phyloP scores from a whole-genome alignment of 1,140 invertebrate species.

The Drosophila pruinosa region DNA sequence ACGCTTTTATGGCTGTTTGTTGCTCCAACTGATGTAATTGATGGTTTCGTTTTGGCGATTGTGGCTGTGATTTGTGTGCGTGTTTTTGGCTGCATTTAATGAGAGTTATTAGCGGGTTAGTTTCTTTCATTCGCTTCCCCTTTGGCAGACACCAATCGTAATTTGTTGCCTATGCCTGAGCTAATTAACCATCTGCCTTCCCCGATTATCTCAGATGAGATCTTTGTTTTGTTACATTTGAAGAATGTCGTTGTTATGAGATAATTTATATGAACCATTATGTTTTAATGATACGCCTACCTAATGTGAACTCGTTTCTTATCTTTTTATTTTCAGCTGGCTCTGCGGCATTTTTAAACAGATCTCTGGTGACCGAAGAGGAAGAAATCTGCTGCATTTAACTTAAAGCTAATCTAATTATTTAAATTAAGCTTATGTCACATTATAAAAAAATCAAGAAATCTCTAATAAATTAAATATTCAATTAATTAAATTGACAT shows the following conservation, averaged over 20 bases:
- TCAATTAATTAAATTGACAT: no score
- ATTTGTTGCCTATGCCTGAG: slow-evolving; percentile 18
- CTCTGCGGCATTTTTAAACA: no score
- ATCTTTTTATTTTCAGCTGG: not conserved
- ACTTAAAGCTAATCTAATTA: no score
- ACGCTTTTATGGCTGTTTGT: slow-evolving; percentile 6
- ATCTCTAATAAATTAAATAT: no score
- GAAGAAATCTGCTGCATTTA: no score
- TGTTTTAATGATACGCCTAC: not conserved
- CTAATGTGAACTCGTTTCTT: not conserved
- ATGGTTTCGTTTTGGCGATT: slow-evolving; percentile 63
- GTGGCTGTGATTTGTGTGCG: slow-evolving; percentile 37
- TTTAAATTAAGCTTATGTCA: no score
- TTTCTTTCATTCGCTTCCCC: slow-evolving; percentile 16
- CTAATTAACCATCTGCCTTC: slow-evolving; percentile 24
- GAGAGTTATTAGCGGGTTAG: slow-evolving; percentile 68
- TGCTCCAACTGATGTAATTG: slow-evolving; percentile 59
- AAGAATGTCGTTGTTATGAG: not conserved
- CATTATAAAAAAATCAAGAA: no score
- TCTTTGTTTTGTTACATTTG: not conserved
- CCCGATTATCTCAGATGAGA: slow-evolving; percentile 2
- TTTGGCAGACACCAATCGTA: not conserved
- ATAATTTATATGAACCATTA: not conserved
- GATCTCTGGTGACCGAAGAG: no score
- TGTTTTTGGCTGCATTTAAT: slow-evolving; percentile 62